Base-by-base conservation (phyloP, 2,888 invertebrate genomes). In the Orthosia gothica region DNA sequence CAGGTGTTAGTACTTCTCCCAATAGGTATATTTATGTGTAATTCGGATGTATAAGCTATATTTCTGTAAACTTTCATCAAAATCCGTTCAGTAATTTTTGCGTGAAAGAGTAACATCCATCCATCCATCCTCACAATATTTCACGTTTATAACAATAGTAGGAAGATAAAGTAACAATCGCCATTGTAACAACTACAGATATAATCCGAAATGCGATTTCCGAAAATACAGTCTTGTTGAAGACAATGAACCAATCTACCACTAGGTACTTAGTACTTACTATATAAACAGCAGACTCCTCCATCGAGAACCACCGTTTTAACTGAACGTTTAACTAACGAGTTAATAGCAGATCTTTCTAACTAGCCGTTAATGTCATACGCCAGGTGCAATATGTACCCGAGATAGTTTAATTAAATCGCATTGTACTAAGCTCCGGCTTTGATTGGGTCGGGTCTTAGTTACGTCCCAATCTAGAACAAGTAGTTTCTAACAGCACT, bases 321-420 rank as follows among this genome's bases (percentile, higher is more conserved):
- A 40, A 40, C 40, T 40, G 40, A 40, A 9, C 40, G 40, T 40
- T 62, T 66, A 62, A 47, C 68, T 82, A 62, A 71, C 58, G 12
- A 59, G 49, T 54, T 68, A 71, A 69, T 58, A 67, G 45, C 23
- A 74, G 69, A 71, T 45, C 68, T 74, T 61, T 68, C 66, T 79
- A 82, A 79, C 68, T 76, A 68, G 54, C 76, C 74, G 69, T 83
- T 81, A 83, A 81, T 83, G 83, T 81, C 83, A 74, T 70, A 70
- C 66, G 74, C 76, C 75, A 76, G 72, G 82, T 83, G 77, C 75
- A 83, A 81, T 83, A 77, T 81, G 72, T 77, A 77, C 77, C 54
- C 68, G 54, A 80, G 77, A 70, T 83, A 81, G 73, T 83, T 83
- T 81, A 83, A 83, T 83, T 83, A 83, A 83, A 83, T 70, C 54